These are phyloP conservation scores for Drosophila peninsularis DNA, from an alignment of 2,888 invertebrate genomes.

Conservation along the genomic window DNA sequence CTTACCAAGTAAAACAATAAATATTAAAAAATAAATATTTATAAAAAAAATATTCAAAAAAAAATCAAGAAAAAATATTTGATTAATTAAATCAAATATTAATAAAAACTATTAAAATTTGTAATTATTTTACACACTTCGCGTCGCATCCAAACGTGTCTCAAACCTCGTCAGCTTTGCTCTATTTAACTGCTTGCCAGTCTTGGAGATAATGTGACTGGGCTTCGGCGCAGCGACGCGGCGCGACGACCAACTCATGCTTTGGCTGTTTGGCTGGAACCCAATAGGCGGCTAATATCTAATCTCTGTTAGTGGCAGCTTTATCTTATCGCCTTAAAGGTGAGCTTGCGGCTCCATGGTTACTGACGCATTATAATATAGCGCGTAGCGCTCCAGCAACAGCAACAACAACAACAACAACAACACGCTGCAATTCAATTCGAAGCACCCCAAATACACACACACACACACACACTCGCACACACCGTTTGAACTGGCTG, in stretches of 20 bases:
- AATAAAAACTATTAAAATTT: not conserved
- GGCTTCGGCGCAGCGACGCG: conserved; percentile 32
- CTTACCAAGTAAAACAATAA: conserved; percentile 2
- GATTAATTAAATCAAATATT: not conserved
- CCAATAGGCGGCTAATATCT: conserved; percentile 51
- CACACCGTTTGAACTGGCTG: not conserved
- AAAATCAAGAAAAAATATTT: too few species aligned
- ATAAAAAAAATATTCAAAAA: not conserved
- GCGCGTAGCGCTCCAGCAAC: conserved; percentile 15
- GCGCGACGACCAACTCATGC: conserved; percentile 46
- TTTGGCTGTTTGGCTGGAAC: conserved; percentile 42
- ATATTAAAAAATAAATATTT: not conserved
- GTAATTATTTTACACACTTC: not conserved
- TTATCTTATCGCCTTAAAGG: conserved; percentile 75
- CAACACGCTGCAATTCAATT: conserved; percentile 21
- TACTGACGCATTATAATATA: conserved; percentile 51
- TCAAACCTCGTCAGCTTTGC: conserved; percentile 29
- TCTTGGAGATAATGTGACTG: conserved; percentile 44
- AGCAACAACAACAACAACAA: not conserved
- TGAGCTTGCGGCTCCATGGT: conserved; percentile 73
- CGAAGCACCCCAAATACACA: conserved; percentile 6
- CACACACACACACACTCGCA: not conserved
- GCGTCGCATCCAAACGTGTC: conserved; percentile 29
- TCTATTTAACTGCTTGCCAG: conserved; percentile 25
- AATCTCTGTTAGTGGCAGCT: conserved; percentile 53